Conservation (phyloP, 2,888 invertebrate genomes). For the Nomada hirtipes region DNA sequence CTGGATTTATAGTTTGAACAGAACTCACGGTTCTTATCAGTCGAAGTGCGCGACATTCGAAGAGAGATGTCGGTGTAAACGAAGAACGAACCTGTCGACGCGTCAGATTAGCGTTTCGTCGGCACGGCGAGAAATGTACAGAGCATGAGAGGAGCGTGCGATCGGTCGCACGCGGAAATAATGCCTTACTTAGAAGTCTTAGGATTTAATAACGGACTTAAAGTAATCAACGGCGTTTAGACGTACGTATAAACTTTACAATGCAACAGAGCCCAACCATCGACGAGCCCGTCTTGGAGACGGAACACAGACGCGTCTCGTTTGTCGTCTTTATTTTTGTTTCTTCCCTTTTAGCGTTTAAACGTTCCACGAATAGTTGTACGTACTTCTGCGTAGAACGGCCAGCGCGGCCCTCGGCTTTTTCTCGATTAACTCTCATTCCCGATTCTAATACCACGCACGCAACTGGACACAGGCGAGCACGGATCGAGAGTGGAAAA, state of each 20-base stretch:
- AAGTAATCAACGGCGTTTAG: conserved; percentile 78
- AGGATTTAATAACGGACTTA: conserved; percentile 77
- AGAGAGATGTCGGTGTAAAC: conserved; percentile 53
- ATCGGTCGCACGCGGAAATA: conserved; percentile 50
- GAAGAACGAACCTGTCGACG: conserved; percentile 40
- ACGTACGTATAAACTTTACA: conserved; percentile 81
- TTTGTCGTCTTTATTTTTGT: conserved; percentile 26
- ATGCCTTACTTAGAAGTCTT: conserved; percentile 72
- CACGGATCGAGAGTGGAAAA: conserved; percentile 28
- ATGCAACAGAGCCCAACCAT: conserved; percentile 79
- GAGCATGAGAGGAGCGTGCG: conserved; percentile 44
- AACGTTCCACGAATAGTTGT: conserved; percentile 42
- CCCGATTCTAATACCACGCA: conserved; percentile 60
- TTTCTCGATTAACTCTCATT: conserved; percentile 37
- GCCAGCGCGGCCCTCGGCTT: conserved; percentile 40
- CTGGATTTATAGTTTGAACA: no score
- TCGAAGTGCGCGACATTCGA: conserved; percentile 71
- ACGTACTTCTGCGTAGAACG: conserved; percentile 21
- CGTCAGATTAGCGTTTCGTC: conserved; percentile 29
- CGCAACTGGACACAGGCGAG: conserved; percentile 58
- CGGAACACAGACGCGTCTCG: conserved; percentile 19
- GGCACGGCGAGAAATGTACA: conserved; percentile 61
- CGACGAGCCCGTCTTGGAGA: conserved; percentile 41
- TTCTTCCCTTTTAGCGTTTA: conserved; percentile 1
- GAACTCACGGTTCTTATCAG: conserved; percentile 15